Percentiles rank a stretch among this genome's conserved stretches.
Evolutionary conservation across 1,140 invertebrate species (phyloP).

Genomic region (Phortica variegata): DNA sequence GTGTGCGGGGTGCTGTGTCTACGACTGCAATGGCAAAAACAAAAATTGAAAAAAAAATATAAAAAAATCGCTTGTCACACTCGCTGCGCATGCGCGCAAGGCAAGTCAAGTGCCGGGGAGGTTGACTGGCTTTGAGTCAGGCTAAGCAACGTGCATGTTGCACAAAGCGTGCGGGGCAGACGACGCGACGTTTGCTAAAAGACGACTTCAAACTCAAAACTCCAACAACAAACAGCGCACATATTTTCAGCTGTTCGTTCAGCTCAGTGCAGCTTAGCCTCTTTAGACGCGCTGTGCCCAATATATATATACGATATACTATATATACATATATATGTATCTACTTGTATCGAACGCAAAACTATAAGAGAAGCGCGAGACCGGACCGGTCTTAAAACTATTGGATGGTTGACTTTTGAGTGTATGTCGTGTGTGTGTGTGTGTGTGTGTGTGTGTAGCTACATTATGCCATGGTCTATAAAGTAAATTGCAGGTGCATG

Average conservation of each 20-base stretch:
- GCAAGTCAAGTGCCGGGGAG: constrained; percentile 28
- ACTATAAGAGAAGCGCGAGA: not conserved
- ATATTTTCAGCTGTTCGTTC: constrained; percentile 44
- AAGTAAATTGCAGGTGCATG: constrained; percentile 58
- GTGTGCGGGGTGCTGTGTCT: constrained; percentile 10
- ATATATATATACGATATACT: too few relatives aligned
- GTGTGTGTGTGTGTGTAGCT: constrained; percentile 21
- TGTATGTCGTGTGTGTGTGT: constrained; percentile 3
- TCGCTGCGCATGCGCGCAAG: constrained; percentile 11
- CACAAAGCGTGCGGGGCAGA: constrained; percentile 11
- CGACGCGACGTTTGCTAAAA: constrained; percentile 19
- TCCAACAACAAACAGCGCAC: not conserved
- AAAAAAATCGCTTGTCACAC: constrained; percentile 5
- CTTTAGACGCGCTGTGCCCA: constrained; percentile 7
- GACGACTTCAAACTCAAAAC: not conserved
- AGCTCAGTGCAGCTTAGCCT: too few relatives aligned
- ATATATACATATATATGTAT: too few relatives aligned
- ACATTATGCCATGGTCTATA: constrained; percentile 56
- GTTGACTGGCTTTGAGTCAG: constrained; percentile 29
- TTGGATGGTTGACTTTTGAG: constrained; percentile 24
- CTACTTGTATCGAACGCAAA: too few relatives aligned
- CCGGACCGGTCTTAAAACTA: constrained; percentile 37
- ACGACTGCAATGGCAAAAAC: too few relatives aligned
- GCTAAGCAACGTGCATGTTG: constrained; percentile 16
- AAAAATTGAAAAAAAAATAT: too few relatives aligned